Conservation (phyloP, 2,888 invertebrate genomes). For the Odontothrips loti region DNA sequence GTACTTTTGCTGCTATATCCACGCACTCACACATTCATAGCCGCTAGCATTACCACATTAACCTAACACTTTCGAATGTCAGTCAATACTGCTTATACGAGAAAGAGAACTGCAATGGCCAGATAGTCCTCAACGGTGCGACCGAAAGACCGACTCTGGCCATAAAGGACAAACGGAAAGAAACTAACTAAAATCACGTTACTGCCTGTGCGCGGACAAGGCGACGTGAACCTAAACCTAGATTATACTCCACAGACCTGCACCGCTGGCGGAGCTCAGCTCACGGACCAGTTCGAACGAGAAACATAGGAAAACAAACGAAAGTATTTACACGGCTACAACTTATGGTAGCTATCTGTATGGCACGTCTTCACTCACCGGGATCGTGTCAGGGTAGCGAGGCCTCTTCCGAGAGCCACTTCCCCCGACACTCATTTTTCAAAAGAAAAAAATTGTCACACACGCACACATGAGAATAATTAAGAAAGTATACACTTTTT, state of each 20-base stretch:
- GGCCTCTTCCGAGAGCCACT: not conserved
- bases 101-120: too few species aligned
- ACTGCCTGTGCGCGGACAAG: not conserved
- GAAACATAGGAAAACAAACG: not conserved
- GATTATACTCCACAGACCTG: slow-evolving; percentile 22
- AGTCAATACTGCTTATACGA: too few species aligned
- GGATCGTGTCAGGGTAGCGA: not conserved
- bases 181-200: too few species aligned
- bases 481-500: not conserved
- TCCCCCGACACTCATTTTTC: not conserved
- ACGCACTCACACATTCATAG: too few species aligned
- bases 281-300: not conserved
- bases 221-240: not conserved
- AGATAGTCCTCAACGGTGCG: too few species aligned
- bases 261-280: not conserved
- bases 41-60: too few species aligned
- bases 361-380: slow-evolving; percentile 18
- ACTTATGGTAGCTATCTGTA: not conserved
- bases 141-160: too few species aligned
- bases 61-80: too few species aligned
- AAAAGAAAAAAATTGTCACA: not conserved
- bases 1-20: too few species aligned
- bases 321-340: slow-evolving; percentile 13
- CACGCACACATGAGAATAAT: not conserved
- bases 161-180: too few species aligned